Conservation (phyloP, 2,888 invertebrate genomes). For the Leucophenga maculata region DNA sequence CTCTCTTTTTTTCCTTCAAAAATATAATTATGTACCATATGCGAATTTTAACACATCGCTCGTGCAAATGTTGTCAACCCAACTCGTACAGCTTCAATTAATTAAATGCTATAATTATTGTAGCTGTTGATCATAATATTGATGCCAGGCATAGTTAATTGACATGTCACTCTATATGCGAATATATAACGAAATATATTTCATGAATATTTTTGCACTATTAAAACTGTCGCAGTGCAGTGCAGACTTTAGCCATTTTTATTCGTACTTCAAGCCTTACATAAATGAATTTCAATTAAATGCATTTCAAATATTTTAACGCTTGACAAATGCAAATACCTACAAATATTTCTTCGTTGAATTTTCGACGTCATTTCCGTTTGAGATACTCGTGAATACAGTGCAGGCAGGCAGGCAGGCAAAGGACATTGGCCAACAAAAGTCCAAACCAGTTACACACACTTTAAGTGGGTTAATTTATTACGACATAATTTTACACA, state of each 20-base stretch:
- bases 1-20: too few species aligned
- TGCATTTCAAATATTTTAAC: constrained; percentile 12
- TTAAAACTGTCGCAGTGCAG: not conserved
- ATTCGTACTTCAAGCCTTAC: not conserved
- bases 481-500: constrained; percentile 25
- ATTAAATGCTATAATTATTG: constrained; percentile 21
- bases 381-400: constrained; percentile 14
- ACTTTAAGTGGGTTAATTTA: constrained; percentile 23
- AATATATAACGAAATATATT: not conserved
- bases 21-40: too few species aligned
- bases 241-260: not conserved
- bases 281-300: constrained; percentile 14
- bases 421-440: not conserved
- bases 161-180: not conserved
- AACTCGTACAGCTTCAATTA: constrained; percentile 7
- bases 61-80: constrained; percentile 13
- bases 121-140: constrained; percentile 8
- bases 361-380: constrained; percentile 14
- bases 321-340: constrained; percentile 8
- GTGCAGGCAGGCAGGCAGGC: not conserved
- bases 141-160: not conserved
- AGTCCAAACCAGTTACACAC: constrained; percentile 21
- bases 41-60: too few species aligned
- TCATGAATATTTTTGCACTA: too few species aligned
- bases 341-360: not conserved